A percentile compares a stretch with the other conserved stretches of the same genome.
Evolutionary conservation across 1,140 invertebrate species (phyloP).

Genomic region (Aphaenogaster floridana): DNA sequence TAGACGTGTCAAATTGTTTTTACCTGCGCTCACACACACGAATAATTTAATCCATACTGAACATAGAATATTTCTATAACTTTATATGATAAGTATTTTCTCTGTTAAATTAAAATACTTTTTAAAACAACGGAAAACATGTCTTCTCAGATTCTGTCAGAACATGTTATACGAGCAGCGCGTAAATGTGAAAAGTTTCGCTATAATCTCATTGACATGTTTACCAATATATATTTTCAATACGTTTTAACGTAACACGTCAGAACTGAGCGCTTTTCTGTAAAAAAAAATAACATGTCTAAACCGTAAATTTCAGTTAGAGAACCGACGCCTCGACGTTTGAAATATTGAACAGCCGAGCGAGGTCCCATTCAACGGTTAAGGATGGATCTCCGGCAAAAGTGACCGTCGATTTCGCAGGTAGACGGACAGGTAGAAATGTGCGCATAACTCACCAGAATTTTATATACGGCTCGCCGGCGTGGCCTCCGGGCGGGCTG

Average conservation of each 20-base stretch:
- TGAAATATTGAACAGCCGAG: constrained; percentile 42
- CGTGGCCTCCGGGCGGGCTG: neutral
- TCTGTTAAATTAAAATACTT: neutral
- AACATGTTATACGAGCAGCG: constrained; percentile 6
- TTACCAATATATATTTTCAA: constrained; percentile 35
- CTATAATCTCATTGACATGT: neutral
- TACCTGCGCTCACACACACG: neutral
- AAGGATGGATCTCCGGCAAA: constrained; percentile 39
- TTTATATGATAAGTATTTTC: neutral
- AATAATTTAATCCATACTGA: neutral
- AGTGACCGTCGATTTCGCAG: constrained; percentile 53
- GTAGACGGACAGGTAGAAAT: constrained; percentile 56
- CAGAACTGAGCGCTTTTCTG: neutral
- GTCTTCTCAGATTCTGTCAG: neutral
- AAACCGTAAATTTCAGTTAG: constrained; percentile 31
- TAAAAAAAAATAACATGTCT: neutral
- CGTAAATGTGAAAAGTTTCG: constrained; percentile 27
- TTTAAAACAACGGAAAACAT: neutral
- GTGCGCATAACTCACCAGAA: constrained; percentile 66
- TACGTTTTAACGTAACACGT: neutral
- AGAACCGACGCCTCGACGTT: neutral
- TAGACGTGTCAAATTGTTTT: neutral
- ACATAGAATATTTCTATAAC: neutral
- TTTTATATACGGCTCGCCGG: constrained; percentile 48
- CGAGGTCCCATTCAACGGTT: constrained; percentile 30